Base-by-base conservation (phyloP, 2,888 invertebrate genomes). In the Andrena bicolor region DNA sequence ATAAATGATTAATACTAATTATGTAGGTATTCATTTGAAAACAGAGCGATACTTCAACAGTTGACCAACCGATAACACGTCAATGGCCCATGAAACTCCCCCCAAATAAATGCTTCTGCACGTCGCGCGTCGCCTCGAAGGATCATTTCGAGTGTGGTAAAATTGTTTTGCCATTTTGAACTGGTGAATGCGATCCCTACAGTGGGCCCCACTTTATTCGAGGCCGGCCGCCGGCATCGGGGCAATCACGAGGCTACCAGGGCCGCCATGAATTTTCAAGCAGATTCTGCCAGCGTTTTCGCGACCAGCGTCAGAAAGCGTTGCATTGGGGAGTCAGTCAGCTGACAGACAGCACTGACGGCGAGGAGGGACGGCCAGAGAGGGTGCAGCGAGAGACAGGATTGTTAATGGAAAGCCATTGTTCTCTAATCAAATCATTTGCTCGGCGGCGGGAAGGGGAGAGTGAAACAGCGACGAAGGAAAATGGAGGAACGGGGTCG, bases 341-440 rank as follows among this genome's bases (percentile, higher is more conserved):
- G 91, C 91, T 91, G 93, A 92, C 90, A 91, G 92, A 90, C 91
- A 90, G 89, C 84, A 78, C 63, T 72, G 74, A 60, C 61, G 75
- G 26, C 26, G 49, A 60, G 66, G 48, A 69, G 83, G 53, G 77
- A 76, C 66, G 82, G 82, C 64, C 83, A 49, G 76, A 70, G 82
- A 83, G 79, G 79, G 85, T 69, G 75, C 71, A 79, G 73, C 76
- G 82, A 77, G 81, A 83, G 88, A 85, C 88, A 89, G 90, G 89
- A 88, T 91, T 92, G 93, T 94, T 93, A 93, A 94, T 94, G 93
- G 93, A 93, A 93, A 92, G 90, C 93, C 92, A 93, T 93, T 93
- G 93, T 94, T 93, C 93, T 92, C 92, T 93, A 93, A 93, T 94
- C 93, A 93, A 94, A 94, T 93, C 92, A 93, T 93, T 93, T 92